phyloP scores from a whole-genome alignment of 2,888 invertebrate genomes.

The Oscheius sp. region DNA sequence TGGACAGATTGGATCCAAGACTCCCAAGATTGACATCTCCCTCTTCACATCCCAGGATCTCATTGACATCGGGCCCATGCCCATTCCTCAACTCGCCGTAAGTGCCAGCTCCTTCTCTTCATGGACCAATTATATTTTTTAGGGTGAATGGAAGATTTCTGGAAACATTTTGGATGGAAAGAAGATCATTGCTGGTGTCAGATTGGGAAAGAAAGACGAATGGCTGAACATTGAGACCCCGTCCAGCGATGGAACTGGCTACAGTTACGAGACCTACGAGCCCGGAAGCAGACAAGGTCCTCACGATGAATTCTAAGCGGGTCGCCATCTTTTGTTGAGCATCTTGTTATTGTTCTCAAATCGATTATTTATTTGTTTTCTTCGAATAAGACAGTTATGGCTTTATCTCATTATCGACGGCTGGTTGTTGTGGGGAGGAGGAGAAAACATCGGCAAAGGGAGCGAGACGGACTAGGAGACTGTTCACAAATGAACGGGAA shows the following conservation, averaged over 20 bases:
- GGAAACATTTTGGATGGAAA: slow-evolving; percentile 49
- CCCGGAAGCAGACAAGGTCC: slow-evolving; percentile 16
- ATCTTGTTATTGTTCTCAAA: slow-evolving; percentile 25
- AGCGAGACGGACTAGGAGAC: background rate
- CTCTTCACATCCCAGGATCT: slow-evolving; percentile 52
- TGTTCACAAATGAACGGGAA: background rate
- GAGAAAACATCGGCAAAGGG: background rate
- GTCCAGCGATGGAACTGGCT: background rate
- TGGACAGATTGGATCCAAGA: slow-evolving; percentile 45
- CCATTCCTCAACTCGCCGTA: slow-evolving; percentile 59
- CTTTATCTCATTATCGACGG: slow-evolving; percentile 12
- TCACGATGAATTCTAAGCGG: slow-evolving; percentile 34
- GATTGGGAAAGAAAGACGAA: slow-evolving; percentile 50
- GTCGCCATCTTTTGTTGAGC: slow-evolving; percentile 15
- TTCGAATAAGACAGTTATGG: slow-evolving; percentile 1
- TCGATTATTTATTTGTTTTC: slow-evolving; percentile 19
- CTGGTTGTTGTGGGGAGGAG: background rate
- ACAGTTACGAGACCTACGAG: slow-evolving; percentile 24
- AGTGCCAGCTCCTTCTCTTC: background rate
- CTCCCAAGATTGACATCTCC: slow-evolving; percentile 49
- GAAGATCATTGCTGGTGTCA: slow-evolving; percentile 52
- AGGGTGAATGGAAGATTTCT: slow-evolving; percentile 59
- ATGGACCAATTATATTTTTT: slow-evolving; percentile 8
- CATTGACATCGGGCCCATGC: slow-evolving; percentile 61
- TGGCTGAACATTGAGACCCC: slow-evolving; percentile 54